phyloP scores from a whole-genome alignment of 2,888 invertebrate genomes.

The Leptopterna dolabrata region DNA sequence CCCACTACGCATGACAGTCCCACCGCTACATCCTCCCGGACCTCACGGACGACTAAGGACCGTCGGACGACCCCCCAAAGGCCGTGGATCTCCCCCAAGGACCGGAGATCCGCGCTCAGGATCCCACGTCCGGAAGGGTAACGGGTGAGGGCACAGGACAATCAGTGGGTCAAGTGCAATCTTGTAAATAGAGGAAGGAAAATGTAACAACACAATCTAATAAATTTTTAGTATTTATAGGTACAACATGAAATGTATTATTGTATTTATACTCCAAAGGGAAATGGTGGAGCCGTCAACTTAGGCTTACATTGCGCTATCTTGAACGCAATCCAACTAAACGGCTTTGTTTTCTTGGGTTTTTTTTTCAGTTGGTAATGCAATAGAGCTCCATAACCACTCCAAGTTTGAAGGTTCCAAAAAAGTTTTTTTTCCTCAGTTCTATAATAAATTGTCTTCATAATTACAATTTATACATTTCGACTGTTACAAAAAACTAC shows the following conservation, averaged over 20 bases:
- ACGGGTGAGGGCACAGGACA: conserved; percentile 20
- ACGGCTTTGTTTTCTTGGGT: too few relatives aligned
- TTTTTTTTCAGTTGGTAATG: too few relatives aligned
- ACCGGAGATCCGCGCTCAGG: too few relatives aligned
- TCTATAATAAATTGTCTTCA: too few relatives aligned
- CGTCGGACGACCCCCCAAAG: too few relatives aligned
- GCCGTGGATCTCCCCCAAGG: too few relatives aligned
- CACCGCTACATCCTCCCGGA: conserved; percentile 60
- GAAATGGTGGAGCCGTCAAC: background rate
- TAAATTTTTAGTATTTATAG: background rate
- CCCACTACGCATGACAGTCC: conserved; percentile 93
- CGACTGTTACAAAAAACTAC: too few relatives aligned
- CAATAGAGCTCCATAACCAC: too few relatives aligned
- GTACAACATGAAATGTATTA: background rate
- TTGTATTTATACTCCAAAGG: background rate
- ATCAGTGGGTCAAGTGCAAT: conserved; percentile 52
- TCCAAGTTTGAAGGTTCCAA: too few relatives aligned
- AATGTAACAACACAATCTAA: background rate
- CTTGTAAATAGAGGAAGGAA: background rate
- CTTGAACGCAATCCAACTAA: background rate
- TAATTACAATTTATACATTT: too few relatives aligned
- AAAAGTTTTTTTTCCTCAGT: too few relatives aligned
- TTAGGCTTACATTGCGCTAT: background rate
- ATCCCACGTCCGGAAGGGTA: background rate
- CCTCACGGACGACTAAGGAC: conserved; percentile 56